Base-by-base conservation (phyloP, 2,888 invertebrate species). In the Scelioninae gen. 2 region DNA sequence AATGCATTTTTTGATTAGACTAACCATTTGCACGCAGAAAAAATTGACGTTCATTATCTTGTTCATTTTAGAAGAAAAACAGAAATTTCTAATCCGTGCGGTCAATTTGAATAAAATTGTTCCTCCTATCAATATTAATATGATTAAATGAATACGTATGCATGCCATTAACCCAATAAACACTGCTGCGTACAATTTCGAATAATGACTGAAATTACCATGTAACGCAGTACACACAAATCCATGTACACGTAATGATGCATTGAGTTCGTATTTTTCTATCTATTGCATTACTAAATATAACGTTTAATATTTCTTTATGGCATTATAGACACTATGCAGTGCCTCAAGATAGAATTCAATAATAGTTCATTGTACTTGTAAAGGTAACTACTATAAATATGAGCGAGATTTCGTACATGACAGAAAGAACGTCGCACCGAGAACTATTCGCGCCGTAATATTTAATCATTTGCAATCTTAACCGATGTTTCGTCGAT, bases 211-310 rank as follows among this genome's bases (percentile, higher is more conserved):
- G n/a, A n/a, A 39, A 18, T 7, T 1, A 18, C 3, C 16, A 6
- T 39, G 2, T 28, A 46, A 28, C 11, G 15, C 28, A 43, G n/a
- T n/a, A 22, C 37, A 13, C 37, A 16, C 9, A 46, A 46, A 46
- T 18, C 6, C 11, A 7, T 13, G 11, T 16, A 7, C 31, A 6
- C 22, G 15, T 19, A 46, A 58, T 28, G 31, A 28, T 48, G 48
- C 31, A 31, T 31, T n/a, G 41, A 61, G 39, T 64, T 64, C 22
- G 10, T 39, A 37, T 35, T 33, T 53, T 55, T 28, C 4, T 55
- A 65, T 65, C 25, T 53, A 65, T 65, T 65, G 19, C 16, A 53
- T 55, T 28, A 65, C 55, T 65, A 55, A 55, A 65, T 55, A 57
- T 65, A 65, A 55, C 65, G 15, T 48, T 46, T 48, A 43, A 57